Base-by-base conservation (phyloP, 1,140 invertebrate species). In the Ceratina japonica region DNA sequence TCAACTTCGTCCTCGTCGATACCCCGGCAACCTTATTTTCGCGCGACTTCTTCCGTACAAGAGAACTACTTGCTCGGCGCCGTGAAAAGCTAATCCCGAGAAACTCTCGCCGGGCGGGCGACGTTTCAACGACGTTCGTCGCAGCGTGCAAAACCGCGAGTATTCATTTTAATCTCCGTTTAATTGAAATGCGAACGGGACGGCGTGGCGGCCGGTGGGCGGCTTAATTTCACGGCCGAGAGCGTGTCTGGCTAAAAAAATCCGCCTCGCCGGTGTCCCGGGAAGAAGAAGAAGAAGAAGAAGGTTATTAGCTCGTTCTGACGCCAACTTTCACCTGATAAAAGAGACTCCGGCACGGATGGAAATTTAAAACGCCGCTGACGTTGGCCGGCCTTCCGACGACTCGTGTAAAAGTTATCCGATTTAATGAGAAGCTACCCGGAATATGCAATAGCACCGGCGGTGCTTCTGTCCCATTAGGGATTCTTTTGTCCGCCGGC, bases 401-500 rank as follows among this genome's bases (percentile, higher is more conserved):
- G 54, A 59, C 59, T 64, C 68, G 69, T 61, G 49, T 59, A 80
- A 69, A 75, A 18, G 66, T 77, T 71, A 81, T 66, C 61, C 68
- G 22, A 13, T 52, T 77, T 81, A 81, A 81, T 71, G 68, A 77
- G 74, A 66, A 71, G 54, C 61, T 77, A 44, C 61, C 13, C 51
- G 58, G 68, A 77, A 77, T 77, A 65, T 59, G 75, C 66, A 66
- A 69, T 61, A 37, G n/a, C 52, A 12, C n/a, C 12, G 27, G 22
- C 27, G 59, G 54, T 70, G 24, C 56, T 61, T n/a, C n/a, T 49
- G 24, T 66, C 66, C 58, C 68, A 72, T 77, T 81, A 77, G 27
- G 54, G 12, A 81, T 81, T 81, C 79, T 77, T 70, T 81, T 77
- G 74, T 81, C 27, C 59, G 54, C 24, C 22, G 62, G 15, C 56